A percentile compares a stretch with the other conserved stretches of the same genome.
These are phyloP conservation scores for Agrochola macilenta DNA, from an alignment of 2,888 invertebrate species.

Conservation along the genomic window DNA sequence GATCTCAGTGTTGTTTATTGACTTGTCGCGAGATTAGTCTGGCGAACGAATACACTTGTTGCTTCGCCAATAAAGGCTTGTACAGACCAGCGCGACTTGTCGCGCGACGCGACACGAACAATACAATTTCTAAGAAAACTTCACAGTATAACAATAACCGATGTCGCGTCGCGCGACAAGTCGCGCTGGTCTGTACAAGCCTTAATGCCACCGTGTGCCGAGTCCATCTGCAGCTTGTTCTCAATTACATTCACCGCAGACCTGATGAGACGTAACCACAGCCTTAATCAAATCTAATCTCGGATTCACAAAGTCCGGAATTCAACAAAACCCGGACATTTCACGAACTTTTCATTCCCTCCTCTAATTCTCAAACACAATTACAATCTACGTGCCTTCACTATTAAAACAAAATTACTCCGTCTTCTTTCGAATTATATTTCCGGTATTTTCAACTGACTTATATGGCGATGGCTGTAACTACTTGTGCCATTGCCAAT, in stretches of 20 bases:
- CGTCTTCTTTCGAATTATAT: constrained; percentile 54
- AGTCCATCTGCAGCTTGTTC: constrained; percentile 69
- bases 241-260: constrained; percentile 75
- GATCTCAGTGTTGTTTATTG: constrained; percentile 39
- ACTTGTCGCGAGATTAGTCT: constrained; percentile 69
- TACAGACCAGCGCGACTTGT: too few species aligned
- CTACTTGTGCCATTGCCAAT: constrained; percentile 73
- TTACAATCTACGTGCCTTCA: constrained; percentile 47
- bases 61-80: constrained; percentile 75
- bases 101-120: too few species aligned
- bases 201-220: constrained; percentile 54
- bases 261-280: constrained; percentile 55
- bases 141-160: too few species aligned
- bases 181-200: too few species aligned
- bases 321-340: constrained; percentile 36
- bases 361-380: constrained; percentile 50
- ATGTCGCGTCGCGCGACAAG: too few species aligned
- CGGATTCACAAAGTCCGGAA: constrained; percentile 33
- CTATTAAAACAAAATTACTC: constrained; percentile 48
- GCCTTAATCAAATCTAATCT: constrained; percentile 56
- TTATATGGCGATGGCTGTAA: constrained; percentile 64
- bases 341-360: constrained; percentile 39
- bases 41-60: constrained; percentile 78
- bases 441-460: constrained; percentile 58
- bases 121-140: too few species aligned